Evolutionary conservation across 1,140 invertebrate species (phyloP).

Genomic region (Drosophila pseudoananassae): DNA sequence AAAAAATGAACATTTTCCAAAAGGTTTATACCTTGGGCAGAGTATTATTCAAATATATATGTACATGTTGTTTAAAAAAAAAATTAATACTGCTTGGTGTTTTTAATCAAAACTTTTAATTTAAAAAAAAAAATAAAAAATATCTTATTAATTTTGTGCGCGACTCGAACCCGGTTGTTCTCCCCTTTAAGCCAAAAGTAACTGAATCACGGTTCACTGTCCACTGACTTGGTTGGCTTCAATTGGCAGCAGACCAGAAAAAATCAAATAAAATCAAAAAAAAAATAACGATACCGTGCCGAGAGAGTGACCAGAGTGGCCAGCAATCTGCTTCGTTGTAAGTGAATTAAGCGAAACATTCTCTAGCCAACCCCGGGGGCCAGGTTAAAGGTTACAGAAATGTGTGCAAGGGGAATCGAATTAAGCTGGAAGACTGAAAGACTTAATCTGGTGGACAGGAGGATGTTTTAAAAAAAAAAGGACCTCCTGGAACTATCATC

Average conservation of each 20-base stretch:
- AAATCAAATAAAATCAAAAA: constrained; percentile 1
- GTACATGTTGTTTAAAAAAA: too few species aligned
- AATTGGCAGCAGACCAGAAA: constrained; percentile 3
- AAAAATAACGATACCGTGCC: background rate
- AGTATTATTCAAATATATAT: too few species aligned
- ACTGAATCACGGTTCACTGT: background rate
- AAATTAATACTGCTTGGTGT: too few species aligned
- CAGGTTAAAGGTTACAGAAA: constrained; percentile 4
- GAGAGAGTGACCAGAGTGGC: background rate
- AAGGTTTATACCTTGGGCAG: too few species aligned
- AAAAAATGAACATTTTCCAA: background rate
- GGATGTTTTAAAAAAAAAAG: background rate
- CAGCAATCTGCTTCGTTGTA: constrained; percentile 3
- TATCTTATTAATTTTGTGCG: too few species aligned
- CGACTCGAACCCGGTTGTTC: too few species aligned
- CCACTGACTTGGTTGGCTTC: constrained; percentile 2
- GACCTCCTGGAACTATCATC: too few species aligned
- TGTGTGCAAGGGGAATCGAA: constrained; percentile 1
- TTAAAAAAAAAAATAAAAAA: too few species aligned
- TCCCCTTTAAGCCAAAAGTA: background rate
- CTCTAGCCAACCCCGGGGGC: background rate
- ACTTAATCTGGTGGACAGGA: too few species aligned
- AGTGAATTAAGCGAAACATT: constrained; percentile 6
- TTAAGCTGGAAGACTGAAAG: background rate
- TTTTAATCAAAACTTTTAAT: too few species aligned